Evolutionary conservation across 1,140 invertebrate species (phyloP), one percentile per base, ranked within the genome.

Genomic region (Magallana angulata): DNA sequence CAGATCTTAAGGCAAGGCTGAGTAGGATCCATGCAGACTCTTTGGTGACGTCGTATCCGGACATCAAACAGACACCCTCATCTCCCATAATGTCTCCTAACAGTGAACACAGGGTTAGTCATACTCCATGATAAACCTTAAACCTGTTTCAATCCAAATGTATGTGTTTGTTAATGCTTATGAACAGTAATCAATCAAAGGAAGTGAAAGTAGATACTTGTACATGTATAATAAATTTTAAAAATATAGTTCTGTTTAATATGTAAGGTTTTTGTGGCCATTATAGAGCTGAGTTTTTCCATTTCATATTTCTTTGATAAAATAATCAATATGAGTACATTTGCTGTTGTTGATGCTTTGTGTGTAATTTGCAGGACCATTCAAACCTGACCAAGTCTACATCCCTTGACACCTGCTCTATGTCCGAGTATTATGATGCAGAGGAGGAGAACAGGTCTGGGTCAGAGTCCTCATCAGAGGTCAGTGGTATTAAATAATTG

Each of bases 401-500:
- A 80, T 97, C 97, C 90, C 97, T 97, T 94, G 95, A 95, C 84
- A 97, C 97, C 92, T 97, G 97, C 62, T 97, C 97, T 86, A 96
- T 97, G n/a, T 97, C 97, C 0, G 97, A 98, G 93, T 97, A 97
- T 95, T 97, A 97, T 94, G 97, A 97, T 95, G 97, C 97, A n/a
- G 96, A 97, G 93, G 97, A 97, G 89, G 93, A 95, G 85, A 90
- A 84, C 71, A 82, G 84, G 71, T 90, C 90, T 56, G 90, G 91
- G 16, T 94, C 93, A 89, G 94, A 94, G 30, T 93, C 94, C 12
- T 95, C 95, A 2, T 94, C 95, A 64, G 95, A 95, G 92, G 95
- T 95, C 36, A 48, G 36, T 48, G 36, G 36, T 2, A 48, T 48
- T 48, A 48, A 80, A 9, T 64, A 64, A 18, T 16, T 18, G 3